Base-by-base conservation (phyloP, 2,113 vertebrate genomes). In the Crotalus horridus region DNA sequence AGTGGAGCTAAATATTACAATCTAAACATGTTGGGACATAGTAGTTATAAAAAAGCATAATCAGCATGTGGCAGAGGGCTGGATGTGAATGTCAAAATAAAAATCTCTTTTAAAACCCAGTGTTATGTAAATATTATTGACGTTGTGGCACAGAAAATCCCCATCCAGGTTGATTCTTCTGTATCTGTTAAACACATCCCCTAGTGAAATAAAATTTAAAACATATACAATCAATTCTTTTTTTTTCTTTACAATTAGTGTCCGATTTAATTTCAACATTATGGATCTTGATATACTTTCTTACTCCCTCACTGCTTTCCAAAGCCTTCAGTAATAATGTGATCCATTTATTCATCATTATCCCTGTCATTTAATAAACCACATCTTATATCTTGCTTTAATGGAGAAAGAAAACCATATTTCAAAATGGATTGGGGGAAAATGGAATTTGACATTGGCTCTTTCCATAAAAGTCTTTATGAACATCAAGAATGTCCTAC, bases 21-120 rank as follows among this genome's bases (percentile, higher is more conserved):
- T 15, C 58, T 29, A 3, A 11, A 17, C 21, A 4, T 10, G 39
- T 26, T n/a, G 55, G 74, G 55, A 26, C 23, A 51, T 21, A 51
- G 59, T 20, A 56, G 15, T 56, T 11, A 15, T 26, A 46, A 91
- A 56, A 20, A 39, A 1, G 46, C 46, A 69, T 24, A 69, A 43
- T 2, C 12, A 53, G 9, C 39, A 58, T 21, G 10, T 51, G 53
- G 10, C 69, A 81, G 29, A 13, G 11, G 39, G 39, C 17, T 43
- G 48, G 11, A 58, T 59, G 29, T 85, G 24, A 89, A 74, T 92
- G 43, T 85, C 64, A 89, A 89, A 88, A 48, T 24, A 23, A 64
- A 26, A 92, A 92, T 92, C 26, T 56, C 6, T 92, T 89, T 69
- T 89, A 64, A 89, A 92, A 89, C 48, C 33, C 87, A 89, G 61